Percentiles rank a stretch among this genome's conserved stretches.
phyloP scores from a whole-genome alignment of 2,113 vertebrate species.

The Cyprinodon variegatus region DNA sequence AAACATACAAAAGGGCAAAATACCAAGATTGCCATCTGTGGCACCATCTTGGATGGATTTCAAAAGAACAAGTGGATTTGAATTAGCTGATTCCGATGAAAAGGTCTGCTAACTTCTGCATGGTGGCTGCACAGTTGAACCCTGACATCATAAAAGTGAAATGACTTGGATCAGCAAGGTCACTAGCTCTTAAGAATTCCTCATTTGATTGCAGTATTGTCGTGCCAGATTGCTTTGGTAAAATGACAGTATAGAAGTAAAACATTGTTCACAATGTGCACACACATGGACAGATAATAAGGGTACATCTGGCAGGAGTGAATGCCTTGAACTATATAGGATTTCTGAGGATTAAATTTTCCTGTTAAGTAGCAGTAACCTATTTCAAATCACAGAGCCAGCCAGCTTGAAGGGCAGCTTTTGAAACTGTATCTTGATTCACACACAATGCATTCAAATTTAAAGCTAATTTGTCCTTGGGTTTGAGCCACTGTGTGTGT shows the following conservation, averaged over 20 bases:
- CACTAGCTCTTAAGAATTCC: background rate
- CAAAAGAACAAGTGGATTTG: constrained; percentile 40
- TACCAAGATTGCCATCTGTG: too few species aligned
- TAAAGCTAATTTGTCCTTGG: background rate
- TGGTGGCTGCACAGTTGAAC: constrained; percentile 22
- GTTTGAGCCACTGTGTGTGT: background rate
- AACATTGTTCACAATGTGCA: background rate
- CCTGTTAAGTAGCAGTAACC: constrained; percentile 7
- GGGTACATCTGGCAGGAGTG: constrained; percentile 2
- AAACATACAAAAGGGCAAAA: too few species aligned
- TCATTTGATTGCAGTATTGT: background rate
- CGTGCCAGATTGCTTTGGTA: constrained; percentile 5
- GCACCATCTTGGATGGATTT: constrained; percentile 38
- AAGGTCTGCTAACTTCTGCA: constrained; percentile 39
- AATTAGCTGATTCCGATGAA: constrained; percentile 27
- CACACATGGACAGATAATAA: constrained; percentile 5
- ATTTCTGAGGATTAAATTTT: constrained; percentile 7
- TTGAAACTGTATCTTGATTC: background rate
- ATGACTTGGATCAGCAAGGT: constrained; percentile 30
- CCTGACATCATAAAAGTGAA: constrained; percentile 8
- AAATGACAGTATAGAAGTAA: constrained; percentile 4
- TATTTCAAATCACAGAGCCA: background rate
- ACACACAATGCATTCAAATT: background rate
- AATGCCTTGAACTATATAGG: constrained; percentile 8
- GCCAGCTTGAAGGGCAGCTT: background rate